phyloP scores from a whole-genome alignment of 2,797 vertebrate species.

The Ataeniobius toweri region DNA sequence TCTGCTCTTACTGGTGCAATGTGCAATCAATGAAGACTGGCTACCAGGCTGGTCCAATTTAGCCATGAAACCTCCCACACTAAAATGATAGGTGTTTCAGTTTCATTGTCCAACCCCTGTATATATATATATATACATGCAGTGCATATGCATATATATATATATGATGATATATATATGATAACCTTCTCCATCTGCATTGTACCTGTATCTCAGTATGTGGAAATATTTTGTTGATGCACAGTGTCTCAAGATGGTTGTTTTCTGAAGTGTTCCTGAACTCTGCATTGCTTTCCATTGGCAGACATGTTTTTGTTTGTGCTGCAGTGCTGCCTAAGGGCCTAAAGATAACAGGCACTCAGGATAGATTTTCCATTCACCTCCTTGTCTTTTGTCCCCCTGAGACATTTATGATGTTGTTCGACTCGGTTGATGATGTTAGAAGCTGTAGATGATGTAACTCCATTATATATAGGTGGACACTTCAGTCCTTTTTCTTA shows the following conservation, averaged over 20 bases:
- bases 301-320: conserved; percentile 5
- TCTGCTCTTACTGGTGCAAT: no score
- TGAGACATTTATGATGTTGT: neutral
- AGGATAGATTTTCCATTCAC: conserved; percentile 6
- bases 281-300: neutral
- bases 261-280: conserved; percentile 9
- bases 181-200: no score
- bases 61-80: no score
- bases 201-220: no score
- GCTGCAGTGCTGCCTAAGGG: neutral
- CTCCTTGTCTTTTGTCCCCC: neutral
- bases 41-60: no score
- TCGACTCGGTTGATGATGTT: neutral
- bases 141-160: no score
- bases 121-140: no score
- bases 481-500: neutral
- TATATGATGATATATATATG: no score
- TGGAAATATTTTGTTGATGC: neutral
- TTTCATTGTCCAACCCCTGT: no score
- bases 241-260: neutral
- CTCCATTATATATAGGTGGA: neutral
- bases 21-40: no score
- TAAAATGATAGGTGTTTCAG: no score
- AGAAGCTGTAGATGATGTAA: neutral
- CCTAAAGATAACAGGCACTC: neutral